Conservation (phyloP, 2,797 vertebrate genomes). For the Sebastes variabilis region DNA sequence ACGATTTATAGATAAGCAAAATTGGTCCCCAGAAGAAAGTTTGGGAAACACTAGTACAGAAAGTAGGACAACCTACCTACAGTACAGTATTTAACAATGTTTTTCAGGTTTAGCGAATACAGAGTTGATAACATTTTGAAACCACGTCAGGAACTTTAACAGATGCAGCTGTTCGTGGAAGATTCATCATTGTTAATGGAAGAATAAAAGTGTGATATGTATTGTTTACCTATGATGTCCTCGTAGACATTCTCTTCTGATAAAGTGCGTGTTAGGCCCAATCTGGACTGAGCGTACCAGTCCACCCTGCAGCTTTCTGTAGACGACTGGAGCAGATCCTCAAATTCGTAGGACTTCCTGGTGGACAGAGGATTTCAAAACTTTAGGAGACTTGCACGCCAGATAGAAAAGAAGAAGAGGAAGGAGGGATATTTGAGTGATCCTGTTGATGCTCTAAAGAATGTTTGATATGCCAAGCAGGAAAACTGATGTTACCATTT, state of each 20-base stretch:
- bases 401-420: neutral
- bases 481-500: conserved; percentile 18
- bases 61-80: neutral
- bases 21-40: too few species aligned
- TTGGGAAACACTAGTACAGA: too few species aligned
- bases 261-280: conserved; percentile 95
- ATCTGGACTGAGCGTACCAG: conserved; percentile 93
- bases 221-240: conserved; percentile 88
- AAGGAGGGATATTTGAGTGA: conserved; percentile 12
- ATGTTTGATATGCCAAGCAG: conserved; percentile 13
- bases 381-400: conserved; percentile 9
- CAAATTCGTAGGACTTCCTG: conserved; percentile 98
- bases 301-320: conserved; percentile 88
- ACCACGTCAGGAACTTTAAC: neutral
- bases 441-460: conserved; percentile 14
- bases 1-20: too few species aligned
- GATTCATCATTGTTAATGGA: neutral
- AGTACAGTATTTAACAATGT: neutral
- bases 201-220: neutral
- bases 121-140: neutral
- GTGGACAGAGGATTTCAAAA: conserved; percentile 43
- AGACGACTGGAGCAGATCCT: conserved; percentile 92
- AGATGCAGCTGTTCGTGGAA: neutral
- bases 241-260: conserved; percentile 98
- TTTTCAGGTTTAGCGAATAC: neutral